Evolutionary conservation across 2,113 vertebrate species (phyloP), one percentile per base, ranked within the genome.

Genomic region (Tyrannus savana): DNA sequence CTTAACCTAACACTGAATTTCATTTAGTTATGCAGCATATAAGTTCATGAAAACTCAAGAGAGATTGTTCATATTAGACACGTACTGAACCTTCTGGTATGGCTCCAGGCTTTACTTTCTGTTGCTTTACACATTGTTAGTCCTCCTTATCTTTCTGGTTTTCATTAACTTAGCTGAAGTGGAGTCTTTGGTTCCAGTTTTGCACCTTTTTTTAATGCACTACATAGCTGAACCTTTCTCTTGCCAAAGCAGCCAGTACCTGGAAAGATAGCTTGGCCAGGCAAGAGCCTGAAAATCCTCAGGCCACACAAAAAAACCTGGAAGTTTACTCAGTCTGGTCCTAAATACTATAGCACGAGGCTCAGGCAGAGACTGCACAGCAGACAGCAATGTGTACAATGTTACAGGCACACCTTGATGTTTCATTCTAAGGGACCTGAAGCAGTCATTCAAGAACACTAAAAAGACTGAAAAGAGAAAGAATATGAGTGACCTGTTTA

Each of bases 311-410:
- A 88, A 83, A 82, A 78, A 60, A 7, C 4, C 19, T 39, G 21
- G 4, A 78, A 46, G 27, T 67, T 88, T 71, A 24, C 28, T 75
- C 44, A n/a, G 16, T 49, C 16, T 78, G 46, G 13, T 5, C 33
- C 41, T 30, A 49, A 31, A 11, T 9, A 27, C 24, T 4, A 5
- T 0, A 64, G 33, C 6, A 12, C n/a, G 58, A 58, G 69, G 33
- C 19, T 28, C 3, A 7, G 41, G 37, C 31, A 78, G 11, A 60
- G 27, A 60, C 63, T 42, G 37, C 11, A 23, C 11, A 73, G 59
- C 59, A 82, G 35, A 12, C 25, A 46, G n/a, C 37, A 58, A 56
- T 0, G 0, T 7, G 10, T 16, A 23, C 1, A 35, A 33, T 8
- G 9, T 28, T 17, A 30, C 31, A 71, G 28, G 10, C 53, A 60